These are phyloP conservation scores for Streptopelia turtur DNA, from an alignment of 2,797 vertebrate species.

Conservation along the genomic window DNA sequence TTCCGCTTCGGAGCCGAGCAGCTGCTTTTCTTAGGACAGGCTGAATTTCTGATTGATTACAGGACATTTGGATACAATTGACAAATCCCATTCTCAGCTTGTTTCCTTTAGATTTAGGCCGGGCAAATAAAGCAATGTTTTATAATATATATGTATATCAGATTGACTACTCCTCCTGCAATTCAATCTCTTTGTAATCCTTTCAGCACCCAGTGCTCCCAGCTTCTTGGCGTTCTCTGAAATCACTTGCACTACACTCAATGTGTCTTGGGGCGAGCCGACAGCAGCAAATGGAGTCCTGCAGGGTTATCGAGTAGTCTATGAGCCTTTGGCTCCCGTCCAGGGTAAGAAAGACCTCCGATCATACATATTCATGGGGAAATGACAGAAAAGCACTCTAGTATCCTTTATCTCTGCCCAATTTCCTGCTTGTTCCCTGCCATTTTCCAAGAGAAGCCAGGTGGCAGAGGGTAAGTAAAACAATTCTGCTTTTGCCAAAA, in stretches of 20 bases:
- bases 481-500: constrained; percentile 6
- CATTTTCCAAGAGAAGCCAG: background rate
- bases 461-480: constrained; percentile 58
- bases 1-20: background rate
- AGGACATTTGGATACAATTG: background rate
- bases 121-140: background rate
- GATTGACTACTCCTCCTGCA: background rate
- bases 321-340: constrained; percentile 89
- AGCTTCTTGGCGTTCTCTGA: constrained; percentile 91
- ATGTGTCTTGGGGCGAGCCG: constrained; percentile 93
- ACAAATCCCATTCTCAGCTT: constrained; percentile 1
- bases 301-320: constrained; percentile 93
- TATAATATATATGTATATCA: background rate
- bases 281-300: constrained; percentile 89
- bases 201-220: constrained; percentile 89
- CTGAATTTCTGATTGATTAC: background rate
- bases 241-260: constrained; percentile 90
- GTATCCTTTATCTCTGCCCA: constrained; percentile 31
- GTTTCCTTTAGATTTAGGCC: background rate
- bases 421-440: constrained; percentile 26
- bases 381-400: background rate
- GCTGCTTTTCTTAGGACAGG: background rate
- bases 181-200: background rate
- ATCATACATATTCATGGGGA: background rate
- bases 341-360: constrained; percentile 81